Base-by-base conservation (phyloP, 2,113 vertebrate genomes). In the Gambusia affinis region DNA sequence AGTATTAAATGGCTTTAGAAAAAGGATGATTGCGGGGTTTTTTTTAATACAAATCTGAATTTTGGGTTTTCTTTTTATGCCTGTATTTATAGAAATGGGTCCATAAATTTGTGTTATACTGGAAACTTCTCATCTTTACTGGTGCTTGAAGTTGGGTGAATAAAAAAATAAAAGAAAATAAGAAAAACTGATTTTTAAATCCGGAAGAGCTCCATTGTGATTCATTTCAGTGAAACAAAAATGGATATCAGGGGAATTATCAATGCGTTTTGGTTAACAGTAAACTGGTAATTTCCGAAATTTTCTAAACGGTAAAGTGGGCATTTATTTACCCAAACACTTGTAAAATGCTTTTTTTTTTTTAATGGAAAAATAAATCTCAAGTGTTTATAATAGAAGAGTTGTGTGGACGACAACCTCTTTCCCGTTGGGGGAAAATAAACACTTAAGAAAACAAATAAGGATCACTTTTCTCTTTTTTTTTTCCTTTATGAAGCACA, bases 1-100 rank as follows among this genome's bases (percentile, higher is more conserved):
- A 75, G 70, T 78, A 87, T 84, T 74, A 84, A 90, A 91, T 85
- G 87, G 83, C 87, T 91, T 90, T 86, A 84, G 79, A 72, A 88
- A 86, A 68, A 82, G 65, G 67, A 85, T 85, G 86, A 86, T 82
- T 77, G 82, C 77, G 79, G 6, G 0, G 4, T 4, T 37, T n/a
- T 33, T 27, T 27, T 42, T 76, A 87, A 73, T 75, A 24, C 76
- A 82, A 84, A 76, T 67, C 57, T 64, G 82, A 74, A 70, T 83
- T 39, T 86, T 63, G 78, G 88, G n/a, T n/a, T 57, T 57, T 57
- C 51, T 24, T 57, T 87, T 24, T 87, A 90, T 83, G 90, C 24
- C 67, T 79, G 60, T 89, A 91, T 90, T 91, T 90, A 93, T 89
- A 91, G 72, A 62, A 70, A 57, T 30, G 28, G 78, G 66, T 75